Conservation (phyloP, 2,888 invertebrate species). For the Ennomos fuscantarius region DNA sequence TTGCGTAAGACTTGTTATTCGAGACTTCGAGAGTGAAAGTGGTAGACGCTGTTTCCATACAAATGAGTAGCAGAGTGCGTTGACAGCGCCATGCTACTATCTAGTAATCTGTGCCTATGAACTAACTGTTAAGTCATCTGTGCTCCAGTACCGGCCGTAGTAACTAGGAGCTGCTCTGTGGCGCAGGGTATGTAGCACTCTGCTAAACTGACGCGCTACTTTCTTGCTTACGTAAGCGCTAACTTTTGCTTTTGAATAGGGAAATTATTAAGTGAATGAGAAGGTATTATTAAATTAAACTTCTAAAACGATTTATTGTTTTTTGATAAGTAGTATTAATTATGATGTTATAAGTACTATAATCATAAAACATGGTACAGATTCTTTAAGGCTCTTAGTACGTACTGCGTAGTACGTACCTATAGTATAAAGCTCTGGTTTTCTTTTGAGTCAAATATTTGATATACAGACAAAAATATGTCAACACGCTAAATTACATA, state of each 20-base stretch:
- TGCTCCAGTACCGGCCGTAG: conserved; percentile 1
- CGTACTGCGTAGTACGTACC: too few species aligned
- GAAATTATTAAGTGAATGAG: conserved; percentile 42
- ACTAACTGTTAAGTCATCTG: conserved; percentile 20
- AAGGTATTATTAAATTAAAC: conserved; percentile 28
- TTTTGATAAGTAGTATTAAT: background rate
- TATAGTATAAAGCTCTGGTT: too few species aligned
- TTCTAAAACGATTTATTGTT: background rate
- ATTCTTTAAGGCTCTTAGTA: too few species aligned
- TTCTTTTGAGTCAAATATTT: too few species aligned
- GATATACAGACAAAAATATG: background rate
- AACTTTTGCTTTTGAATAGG: conserved; percentile 63
- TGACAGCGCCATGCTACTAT: conserved; percentile 35
- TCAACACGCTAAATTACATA: conserved; percentile 7
- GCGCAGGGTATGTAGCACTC: conserved; percentile 53
- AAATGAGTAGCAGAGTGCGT: conserved; percentile 75
- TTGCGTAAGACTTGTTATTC: conserved; percentile 81
- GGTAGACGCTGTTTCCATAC: conserved; percentile 79
- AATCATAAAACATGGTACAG: too few species aligned
- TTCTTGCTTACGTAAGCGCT: conserved; percentile 66
- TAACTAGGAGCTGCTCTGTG: conserved; percentile 16
- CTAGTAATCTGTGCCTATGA: conserved; percentile 17
- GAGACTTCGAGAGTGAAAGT: conserved; percentile 77
- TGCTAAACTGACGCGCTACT: conserved; percentile 76
- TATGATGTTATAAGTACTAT: too few species aligned